phyloP scores from a whole-genome alignment of 2,888 invertebrate species.

The Agriotes lineatus region DNA sequence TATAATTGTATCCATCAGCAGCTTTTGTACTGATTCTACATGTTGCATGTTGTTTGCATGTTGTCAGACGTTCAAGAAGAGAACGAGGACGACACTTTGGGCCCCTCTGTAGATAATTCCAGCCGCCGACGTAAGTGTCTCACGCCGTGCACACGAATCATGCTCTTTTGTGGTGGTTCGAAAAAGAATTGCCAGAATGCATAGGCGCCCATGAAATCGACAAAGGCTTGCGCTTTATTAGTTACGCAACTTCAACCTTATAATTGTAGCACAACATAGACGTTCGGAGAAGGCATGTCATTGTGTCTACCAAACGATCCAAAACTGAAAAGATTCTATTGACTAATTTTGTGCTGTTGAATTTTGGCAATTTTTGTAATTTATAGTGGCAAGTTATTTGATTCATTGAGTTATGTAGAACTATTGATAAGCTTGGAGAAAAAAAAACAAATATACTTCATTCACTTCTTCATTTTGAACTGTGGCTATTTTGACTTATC shows the following conservation, averaged over 20 bases:
- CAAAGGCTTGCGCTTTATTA: constrained; percentile 4
- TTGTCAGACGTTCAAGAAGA: constrained; percentile 41
- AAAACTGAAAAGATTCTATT: too few species aligned
- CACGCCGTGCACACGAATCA: background rate
- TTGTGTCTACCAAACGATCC: background rate
- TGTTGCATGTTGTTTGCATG: constrained; percentile 40
- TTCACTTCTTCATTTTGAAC: too few species aligned
- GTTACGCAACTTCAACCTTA: background rate
- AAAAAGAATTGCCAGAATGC: constrained; percentile 2
- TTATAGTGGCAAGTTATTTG: too few species aligned
- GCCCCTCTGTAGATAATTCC: constrained; percentile 3
- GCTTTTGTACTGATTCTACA: background rate
- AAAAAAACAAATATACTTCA: too few species aligned
- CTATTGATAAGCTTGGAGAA: too few species aligned
- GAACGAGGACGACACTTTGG: constrained; percentile 33
- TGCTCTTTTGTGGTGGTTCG: background rate
- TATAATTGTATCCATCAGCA: background rate
- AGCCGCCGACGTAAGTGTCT: constrained; percentile 29
- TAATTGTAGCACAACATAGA: background rate
- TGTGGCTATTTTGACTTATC: too few species aligned
- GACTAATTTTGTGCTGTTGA: too few species aligned
- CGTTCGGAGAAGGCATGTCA: background rate
- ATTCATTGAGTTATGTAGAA: too few species aligned
- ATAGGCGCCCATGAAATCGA: constrained; percentile 2
- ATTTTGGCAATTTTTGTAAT: too few species aligned